Percentiles rank a stretch among this genome's conserved stretches.
phyloP scores from a whole-genome alignment of 2,797 vertebrate genomes.

The Semaprochilodus insignis region DNA sequence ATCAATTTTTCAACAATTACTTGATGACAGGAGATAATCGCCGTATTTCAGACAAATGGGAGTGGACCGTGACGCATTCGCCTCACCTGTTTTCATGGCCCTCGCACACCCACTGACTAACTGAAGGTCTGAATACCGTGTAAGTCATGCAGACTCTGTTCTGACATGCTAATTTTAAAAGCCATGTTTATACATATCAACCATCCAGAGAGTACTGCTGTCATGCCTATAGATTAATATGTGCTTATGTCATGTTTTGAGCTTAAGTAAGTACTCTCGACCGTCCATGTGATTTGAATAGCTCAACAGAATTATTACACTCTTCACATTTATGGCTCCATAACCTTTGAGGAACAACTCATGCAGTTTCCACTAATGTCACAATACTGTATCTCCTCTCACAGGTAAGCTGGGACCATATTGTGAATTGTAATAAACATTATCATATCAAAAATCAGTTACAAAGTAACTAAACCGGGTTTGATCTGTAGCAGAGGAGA shows the following conservation, averaged over 20 bases:
- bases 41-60: not conserved
- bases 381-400: not conserved
- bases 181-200: not conserved
- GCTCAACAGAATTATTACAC: not conserved
- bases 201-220: too few relatives aligned
- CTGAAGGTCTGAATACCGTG: not conserved
- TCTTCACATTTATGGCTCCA: too few relatives aligned
- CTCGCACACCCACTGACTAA: conserved; percentile 14
- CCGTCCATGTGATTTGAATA: not conserved
- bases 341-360: not conserved
- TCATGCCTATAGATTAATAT: not conserved
- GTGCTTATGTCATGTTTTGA: not conserved
- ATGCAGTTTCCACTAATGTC: not conserved
- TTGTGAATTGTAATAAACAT: too few relatives aligned
- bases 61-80: not conserved
- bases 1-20: not conserved
- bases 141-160: conserved; percentile 10
- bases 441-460: too few relatives aligned
- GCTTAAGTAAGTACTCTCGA: not conserved
- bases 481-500: too few relatives aligned
- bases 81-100: not conserved
- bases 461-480: too few relatives aligned
- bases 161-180: conserved; percentile 7
- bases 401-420: not conserved
- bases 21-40: conserved; percentile 13